Evolutionary conservation across 2,888 invertebrate species (phyloP).

Genomic region (Trichogramma evanescens): DNA sequence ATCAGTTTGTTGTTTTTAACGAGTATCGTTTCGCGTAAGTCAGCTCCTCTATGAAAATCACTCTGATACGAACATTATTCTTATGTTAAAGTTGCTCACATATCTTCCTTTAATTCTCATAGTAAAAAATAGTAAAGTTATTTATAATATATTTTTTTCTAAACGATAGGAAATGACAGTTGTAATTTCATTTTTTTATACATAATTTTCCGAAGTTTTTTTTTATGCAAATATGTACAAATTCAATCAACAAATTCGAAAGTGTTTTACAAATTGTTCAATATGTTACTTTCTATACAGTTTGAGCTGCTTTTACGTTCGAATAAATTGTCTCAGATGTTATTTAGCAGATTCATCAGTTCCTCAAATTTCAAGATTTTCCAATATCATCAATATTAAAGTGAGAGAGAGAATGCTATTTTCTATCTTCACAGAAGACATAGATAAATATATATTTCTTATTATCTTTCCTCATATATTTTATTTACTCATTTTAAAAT

Average conservation of each 20-base stretch:
- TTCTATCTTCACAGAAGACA: slow-evolving; percentile 52
- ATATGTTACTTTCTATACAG: slow-evolving; percentile 17
- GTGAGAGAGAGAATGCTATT: slow-evolving; percentile 46
- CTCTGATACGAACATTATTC: slow-evolving; percentile 17
- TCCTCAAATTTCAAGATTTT: slow-evolving; percentile 20
- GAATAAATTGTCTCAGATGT: slow-evolving; percentile 38
- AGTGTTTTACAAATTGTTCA: slow-evolving; percentile 15
- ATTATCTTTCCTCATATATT: slow-evolving; percentile 49
- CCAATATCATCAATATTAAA: slow-evolving; percentile 44
- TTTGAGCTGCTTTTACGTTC: slow-evolving; percentile 27
- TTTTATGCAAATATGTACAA: slow-evolving; percentile 23
- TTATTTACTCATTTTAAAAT: slow-evolving; percentile 47
- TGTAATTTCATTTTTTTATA: slow-evolving; percentile 19
- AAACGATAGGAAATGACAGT: slow-evolving; percentile 20
- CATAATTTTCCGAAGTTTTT: slow-evolving; percentile 17
- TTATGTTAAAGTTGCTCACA: slow-evolving; percentile 20
- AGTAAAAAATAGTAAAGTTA: slow-evolving; percentile 20
- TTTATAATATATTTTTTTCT: slow-evolving; percentile 12
- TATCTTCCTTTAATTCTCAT: slow-evolving; percentile 17
- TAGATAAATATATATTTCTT: slow-evolving; percentile 50
- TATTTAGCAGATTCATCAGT: slow-evolving; percentile 35
- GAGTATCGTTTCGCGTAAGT: slow-evolving; percentile 18
- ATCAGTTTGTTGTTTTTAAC: slow-evolving; percentile 12
- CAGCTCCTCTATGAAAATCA: slow-evolving; percentile 22
- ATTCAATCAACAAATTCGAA: slow-evolving; percentile 22